Evolutionary conservation across 2,888 invertebrate species (phyloP), one percentile per base, ranked within the genome.

Genomic region (Nudaria mundana): DNA sequence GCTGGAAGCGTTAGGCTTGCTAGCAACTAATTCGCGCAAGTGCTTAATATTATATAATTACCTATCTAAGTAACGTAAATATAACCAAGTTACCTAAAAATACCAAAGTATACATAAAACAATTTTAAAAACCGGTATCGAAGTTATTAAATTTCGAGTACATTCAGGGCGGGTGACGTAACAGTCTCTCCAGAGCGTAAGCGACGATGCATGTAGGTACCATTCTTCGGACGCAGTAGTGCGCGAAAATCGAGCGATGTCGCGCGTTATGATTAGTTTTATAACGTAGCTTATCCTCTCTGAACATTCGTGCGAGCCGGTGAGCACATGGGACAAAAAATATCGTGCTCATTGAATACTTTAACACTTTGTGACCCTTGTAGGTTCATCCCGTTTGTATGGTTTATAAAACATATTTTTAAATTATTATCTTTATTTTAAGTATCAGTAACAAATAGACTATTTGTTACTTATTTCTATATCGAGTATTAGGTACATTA

Each of bases 251-350:
- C 48, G 47, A 22, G 37, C 52, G 25, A 32, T 38, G 45, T 51
- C 47, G 43, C 37, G 38, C 37, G 41, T 36, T 43, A 38, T 47
- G 57, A 56, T 56, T 61, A 56, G 62, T 63, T 63, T 59, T 62
- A 62, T 53, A 53, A 61, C 41, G 35, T 44, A 32, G 58, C 59
- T 69, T 69, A 67, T 69, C 65, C 52, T 45, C 31, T 3, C 35
- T 20, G 36, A 59, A 48, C 52, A 55, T 50, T 44, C 44, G 20
- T 23, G 36, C 54, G 53, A 48, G 37, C 52, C 59, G 52, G 31
- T 63, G 61, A 37, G 26, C 48, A 66, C 55, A 52, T 65, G 46
- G 61, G 47, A 53, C 66, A 56, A 48, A 40, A 52, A 54, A 53
- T 60, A 30, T 44, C 37, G 46, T 51, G 41, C 37, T 54, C 46